These are phyloP conservation scores for Kryptopterus vitreolus DNA, from an alignment of 2,797 vertebrate species.

Conservation along the genomic window DNA sequence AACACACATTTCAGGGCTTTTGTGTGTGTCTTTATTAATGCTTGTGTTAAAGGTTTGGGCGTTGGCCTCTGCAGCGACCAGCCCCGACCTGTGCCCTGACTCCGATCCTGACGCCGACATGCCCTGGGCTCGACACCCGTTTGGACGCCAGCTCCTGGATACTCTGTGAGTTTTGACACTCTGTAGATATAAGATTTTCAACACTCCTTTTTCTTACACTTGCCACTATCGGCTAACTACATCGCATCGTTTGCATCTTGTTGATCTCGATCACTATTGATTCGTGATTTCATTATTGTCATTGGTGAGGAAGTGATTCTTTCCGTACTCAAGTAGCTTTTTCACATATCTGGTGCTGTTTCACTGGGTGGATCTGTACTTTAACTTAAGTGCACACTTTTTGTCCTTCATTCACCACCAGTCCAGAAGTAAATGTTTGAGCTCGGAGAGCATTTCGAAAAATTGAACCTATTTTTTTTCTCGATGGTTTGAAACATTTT, in stretches of 20 bases:
- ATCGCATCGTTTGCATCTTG: not conserved
- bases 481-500: too few relatives aligned
- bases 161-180: slow-evolving; percentile 82
- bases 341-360: too few relatives aligned
- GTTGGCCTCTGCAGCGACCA: slow-evolving; percentile 88
- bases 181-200: not conserved
- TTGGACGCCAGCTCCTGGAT: slow-evolving; percentile 92
- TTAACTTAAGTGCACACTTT: too few relatives aligned
- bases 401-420: too few relatives aligned
- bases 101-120: slow-evolving; percentile 90
- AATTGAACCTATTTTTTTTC: too few relatives aligned
- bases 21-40: not conserved
- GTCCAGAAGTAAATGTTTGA: too few relatives aligned
- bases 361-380: too few relatives aligned
- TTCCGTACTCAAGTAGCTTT: too few relatives aligned
- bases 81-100: slow-evolving; percentile 87
- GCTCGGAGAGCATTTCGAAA: too few relatives aligned
- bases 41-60: slow-evolving; percentile 85
- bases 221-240: not conserved
- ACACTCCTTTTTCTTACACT: not conserved
- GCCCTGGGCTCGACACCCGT: slow-evolving; percentile 95
- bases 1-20: not conserved
- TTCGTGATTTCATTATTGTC: not conserved
- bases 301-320: not conserved
- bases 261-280: not conserved